Conservation (phyloP, 2,888 invertebrate species). For the Meteorus cinctellus region DNA sequence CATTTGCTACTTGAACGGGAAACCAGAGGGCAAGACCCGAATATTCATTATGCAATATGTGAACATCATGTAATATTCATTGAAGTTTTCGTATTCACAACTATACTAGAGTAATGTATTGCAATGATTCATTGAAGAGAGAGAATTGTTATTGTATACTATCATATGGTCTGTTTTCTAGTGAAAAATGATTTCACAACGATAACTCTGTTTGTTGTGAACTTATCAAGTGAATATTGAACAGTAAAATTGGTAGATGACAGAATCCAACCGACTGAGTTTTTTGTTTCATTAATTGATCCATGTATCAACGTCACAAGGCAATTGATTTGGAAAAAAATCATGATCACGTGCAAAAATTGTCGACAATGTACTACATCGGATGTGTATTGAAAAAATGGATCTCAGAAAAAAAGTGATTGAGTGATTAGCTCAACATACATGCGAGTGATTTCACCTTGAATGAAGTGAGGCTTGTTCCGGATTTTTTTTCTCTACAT, state of each 20-base stretch:
- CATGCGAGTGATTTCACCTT: neutral
- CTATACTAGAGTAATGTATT: neutral
- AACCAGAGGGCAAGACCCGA: conserved; percentile 39
- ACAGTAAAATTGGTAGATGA: neutral
- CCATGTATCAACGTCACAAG: neutral
- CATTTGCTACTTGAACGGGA: conserved; percentile 17
- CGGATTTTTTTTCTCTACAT: neutral
- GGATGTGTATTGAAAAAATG: neutral
- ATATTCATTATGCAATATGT: conserved; percentile 34
- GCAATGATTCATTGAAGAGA: neutral
- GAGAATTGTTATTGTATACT: neutral
- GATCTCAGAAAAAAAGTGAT: neutral
- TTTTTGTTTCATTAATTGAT: neutral
- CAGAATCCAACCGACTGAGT: neutral
- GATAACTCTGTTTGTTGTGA: neutral
- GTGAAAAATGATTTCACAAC: neutral
- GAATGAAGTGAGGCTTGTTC: neutral
- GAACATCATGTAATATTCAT: neutral
- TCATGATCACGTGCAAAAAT: no score
- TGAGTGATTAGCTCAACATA: neutral
- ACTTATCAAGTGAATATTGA: neutral
- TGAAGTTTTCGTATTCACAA: neutral
- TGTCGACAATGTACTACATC: neutral
- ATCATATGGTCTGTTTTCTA: neutral
- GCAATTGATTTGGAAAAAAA: neutral